Evolutionary conservation across 2,888 invertebrate genomes (phyloP).

Genomic region (Biston stratarius): DNA sequence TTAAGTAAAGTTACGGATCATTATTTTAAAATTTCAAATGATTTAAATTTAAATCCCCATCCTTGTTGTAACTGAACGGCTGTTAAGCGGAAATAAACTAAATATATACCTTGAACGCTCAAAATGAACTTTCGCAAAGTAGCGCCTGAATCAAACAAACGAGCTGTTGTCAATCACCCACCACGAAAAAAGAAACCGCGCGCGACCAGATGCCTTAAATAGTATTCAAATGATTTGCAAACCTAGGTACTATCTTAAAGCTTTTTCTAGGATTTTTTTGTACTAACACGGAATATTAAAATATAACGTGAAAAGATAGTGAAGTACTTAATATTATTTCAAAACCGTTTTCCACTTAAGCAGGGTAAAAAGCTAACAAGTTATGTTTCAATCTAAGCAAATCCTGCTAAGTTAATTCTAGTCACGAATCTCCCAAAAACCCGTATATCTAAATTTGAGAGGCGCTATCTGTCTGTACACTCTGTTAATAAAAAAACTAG

Average conservation of each 20-base stretch:
- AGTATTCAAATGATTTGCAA: too few species aligned
- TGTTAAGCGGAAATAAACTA: too few species aligned
- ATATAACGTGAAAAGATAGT: background rate
- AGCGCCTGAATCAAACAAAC: too few species aligned
- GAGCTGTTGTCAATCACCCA: too few species aligned
- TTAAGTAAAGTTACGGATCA: background rate
- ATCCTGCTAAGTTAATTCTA: slow-evolving; percentile 23
- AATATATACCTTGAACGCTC: too few species aligned
- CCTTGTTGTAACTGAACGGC: too few species aligned
- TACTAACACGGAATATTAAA: background rate
- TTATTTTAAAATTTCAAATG: background rate
- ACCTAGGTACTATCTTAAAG: too few species aligned
- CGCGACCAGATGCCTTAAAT: too few species aligned
- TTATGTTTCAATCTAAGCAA: slow-evolving; percentile 25
- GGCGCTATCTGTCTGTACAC: background rate
- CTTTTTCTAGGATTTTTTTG: too few species aligned
- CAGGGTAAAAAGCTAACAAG: slow-evolving; percentile 14
- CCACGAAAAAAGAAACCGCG: too few species aligned
- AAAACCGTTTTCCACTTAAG: background rate
- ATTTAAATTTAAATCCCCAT: too few species aligned
- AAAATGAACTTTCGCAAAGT: too few species aligned
- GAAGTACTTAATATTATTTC: background rate
- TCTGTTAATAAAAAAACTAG: background rate
- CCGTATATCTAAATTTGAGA: background rate
- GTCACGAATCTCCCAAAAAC: slow-evolving; percentile 18